phyloP scores from a whole-genome alignment of 2,888 invertebrate species.

The Drosophila rellima region DNA sequence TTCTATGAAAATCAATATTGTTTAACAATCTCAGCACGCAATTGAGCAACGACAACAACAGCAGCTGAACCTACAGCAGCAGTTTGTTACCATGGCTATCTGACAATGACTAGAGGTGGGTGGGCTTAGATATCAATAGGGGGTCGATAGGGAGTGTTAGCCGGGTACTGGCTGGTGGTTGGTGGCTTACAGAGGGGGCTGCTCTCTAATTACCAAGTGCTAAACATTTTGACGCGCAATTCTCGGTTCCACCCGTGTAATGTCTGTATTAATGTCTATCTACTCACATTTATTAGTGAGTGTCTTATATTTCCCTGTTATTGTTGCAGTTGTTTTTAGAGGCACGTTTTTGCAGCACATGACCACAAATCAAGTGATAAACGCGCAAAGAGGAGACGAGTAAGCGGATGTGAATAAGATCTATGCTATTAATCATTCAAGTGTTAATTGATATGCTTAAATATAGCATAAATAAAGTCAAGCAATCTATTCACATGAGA shows the following conservation, averaged over 20 bases:
- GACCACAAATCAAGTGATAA: conserved; percentile 37
- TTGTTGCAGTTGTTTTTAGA: conserved; percentile 18
- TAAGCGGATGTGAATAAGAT: conserved; percentile 35
- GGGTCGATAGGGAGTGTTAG: background rate
- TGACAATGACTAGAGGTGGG: background rate
- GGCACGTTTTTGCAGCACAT: conserved; percentile 67
- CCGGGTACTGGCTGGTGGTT: background rate
- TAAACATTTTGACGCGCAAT: conserved; percentile 65
- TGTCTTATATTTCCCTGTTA: conserved; percentile 1
- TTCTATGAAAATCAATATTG: conserved; percentile 69
- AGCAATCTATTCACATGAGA: background rate
- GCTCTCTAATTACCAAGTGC: conserved; percentile 68
- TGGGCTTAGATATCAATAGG: conserved; percentile 4
- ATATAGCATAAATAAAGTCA: conserved; percentile 35
- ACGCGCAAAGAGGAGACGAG: conserved; percentile 6
- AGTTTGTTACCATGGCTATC: conserved; percentile 53
- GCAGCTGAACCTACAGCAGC: conserved; percentile 18
- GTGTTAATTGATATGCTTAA: conserved; percentile 50
- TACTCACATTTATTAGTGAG: conserved; percentile 20
- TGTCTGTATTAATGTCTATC: conserved; percentile 41
- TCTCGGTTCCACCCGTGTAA: conserved; percentile 24
- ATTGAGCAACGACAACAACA: conserved; percentile 37
- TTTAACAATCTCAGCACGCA: conserved; percentile 70
- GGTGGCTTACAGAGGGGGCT: conserved; percentile 19
- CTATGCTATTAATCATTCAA: conserved; percentile 48